Evolutionary conservation across 2,888 invertebrate species (phyloP), one percentile per base, ranked within the genome.

Genomic region (Pachycephus smyrnensis): DNA sequence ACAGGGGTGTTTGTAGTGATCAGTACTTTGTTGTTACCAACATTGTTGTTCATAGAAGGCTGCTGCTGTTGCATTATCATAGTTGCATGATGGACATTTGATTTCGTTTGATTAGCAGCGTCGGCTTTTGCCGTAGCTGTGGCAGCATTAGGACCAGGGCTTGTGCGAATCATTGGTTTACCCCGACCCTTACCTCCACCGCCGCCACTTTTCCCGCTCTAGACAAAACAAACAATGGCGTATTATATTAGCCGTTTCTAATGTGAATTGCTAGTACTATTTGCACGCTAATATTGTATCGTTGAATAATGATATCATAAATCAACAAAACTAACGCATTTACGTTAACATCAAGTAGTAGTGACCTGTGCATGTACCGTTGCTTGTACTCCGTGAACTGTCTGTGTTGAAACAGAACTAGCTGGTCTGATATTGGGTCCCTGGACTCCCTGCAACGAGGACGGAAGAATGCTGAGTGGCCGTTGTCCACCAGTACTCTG

Each of bases 381-480:
- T 55, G 91, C 86, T 83, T 91, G 91, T 75, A 91, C 90, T 84
- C 91, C 89, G 79, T 93, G 92, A 80, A 91, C 91, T 0, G 97
- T 97, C 91, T 97, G 97, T 0, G 97, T 97, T 11, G 97, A 97
- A 15, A 97, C 97, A 0, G 96, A 96, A 84, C 96, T 95, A 6
- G 93, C 96, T 0, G 97, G 96, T 75, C 97, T 93, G 82, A 96
- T 94, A 84, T 94, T 94, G 30, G 93, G 92, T 76, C 93, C 92
- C 86, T 94, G 91, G 6, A 91, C 89, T 1, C 90, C 90, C 93
- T 92, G 92, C 71, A 90, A 84, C 12, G 91, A 90, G 92, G 92
- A 92, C 91, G 96, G 95, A 83, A 95, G 88, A 77, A 96, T 95
- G 87, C 93, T 94, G 77, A 91, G 80, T 4, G 91, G 91, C 71